phyloP scores from a whole-genome alignment of 2,113 vertebrate genomes.

The Echinops telfairi region DNA sequence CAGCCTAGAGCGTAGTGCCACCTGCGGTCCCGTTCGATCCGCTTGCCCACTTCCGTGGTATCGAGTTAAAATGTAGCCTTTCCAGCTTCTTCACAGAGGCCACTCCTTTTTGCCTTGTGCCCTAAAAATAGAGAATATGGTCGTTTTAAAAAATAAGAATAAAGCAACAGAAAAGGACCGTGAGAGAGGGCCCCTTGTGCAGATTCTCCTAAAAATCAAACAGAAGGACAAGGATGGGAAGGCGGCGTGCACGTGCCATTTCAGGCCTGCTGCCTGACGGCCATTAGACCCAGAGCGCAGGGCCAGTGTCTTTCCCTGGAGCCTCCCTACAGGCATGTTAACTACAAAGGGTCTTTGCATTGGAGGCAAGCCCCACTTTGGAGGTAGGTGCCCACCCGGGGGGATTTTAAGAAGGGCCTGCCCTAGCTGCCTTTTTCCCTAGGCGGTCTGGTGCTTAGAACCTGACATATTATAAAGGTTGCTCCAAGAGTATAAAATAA shows the following conservation, averaged over 20 bases:
- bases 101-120: not conserved
- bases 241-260: not conserved
- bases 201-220: slow-evolving; percentile 58
- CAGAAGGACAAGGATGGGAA: not conserved
- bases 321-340: not conserved
- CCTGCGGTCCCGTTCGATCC: not conserved
- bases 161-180: not conserved
- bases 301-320: slow-evolving; percentile 42
- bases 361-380: not conserved
- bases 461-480: not conserved
- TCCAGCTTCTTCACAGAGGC: not conserved
- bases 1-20: not conserved
- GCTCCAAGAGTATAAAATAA: not conserved
- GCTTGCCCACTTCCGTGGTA: not conserved
- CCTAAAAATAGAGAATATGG: slow-evolving; percentile 60
- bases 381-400: fast-evolving
- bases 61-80: not conserved
- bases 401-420: not conserved
- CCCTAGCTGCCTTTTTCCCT: not conserved
- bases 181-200: not conserved
- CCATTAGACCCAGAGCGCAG: not conserved
- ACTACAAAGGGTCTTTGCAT: not conserved
- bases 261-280: not conserved
- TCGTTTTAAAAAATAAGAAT: not conserved
- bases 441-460: not conserved